Percentiles rank a stretch among this genome's conserved stretches.
Conservation (phyloP, 2,113 vertebrate genomes). For the Amblyornis subalaris region DNA sequence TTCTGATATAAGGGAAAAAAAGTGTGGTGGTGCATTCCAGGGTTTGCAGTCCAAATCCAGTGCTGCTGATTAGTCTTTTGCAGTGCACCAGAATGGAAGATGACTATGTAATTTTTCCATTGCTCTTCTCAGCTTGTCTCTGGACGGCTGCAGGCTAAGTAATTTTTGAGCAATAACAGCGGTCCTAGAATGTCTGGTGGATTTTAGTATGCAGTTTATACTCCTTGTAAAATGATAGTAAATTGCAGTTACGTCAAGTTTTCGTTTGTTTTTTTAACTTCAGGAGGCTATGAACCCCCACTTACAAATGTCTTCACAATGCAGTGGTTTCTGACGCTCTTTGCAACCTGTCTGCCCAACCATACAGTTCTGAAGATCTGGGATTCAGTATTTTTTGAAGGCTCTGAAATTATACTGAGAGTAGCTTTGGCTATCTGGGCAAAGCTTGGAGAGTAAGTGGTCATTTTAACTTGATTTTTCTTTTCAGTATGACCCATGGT, state of each 20-base stretch:
- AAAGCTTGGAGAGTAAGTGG: constrained; percentile 91
- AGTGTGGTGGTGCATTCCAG: background rate
- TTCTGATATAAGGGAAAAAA: background rate
- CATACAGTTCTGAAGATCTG: constrained; percentile 96
- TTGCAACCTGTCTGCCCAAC: constrained; percentile 96
- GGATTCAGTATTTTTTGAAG: constrained; percentile 98
- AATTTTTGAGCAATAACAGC: background rate
- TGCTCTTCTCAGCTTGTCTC: background rate
- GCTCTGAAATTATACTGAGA: constrained; percentile 92
- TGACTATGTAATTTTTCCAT: background rate
- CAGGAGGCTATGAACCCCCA: constrained; percentile 95
- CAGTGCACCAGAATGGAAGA: background rate
- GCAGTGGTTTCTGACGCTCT: constrained; percentile 99
- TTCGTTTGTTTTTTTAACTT: constrained; percentile 29
- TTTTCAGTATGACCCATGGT: background rate
- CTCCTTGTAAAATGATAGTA: background rate
- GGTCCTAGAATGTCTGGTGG: background rate
- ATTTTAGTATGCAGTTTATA: background rate
- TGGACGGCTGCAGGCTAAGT: background rate
- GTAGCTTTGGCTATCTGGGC: constrained; percentile 96
- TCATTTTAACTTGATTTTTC: background rate
- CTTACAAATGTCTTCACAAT: constrained; percentile 98
- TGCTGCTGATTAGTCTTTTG: background rate
- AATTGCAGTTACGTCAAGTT: background rate
- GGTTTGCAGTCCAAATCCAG: background rate